A percentile compares a stretch with the other conserved stretches of the same genome.
These are phyloP conservation scores for Actinostola sp. DNA, from an alignment of 92 coral and sea anemone genomes.

Conservation along the genomic window DNA sequence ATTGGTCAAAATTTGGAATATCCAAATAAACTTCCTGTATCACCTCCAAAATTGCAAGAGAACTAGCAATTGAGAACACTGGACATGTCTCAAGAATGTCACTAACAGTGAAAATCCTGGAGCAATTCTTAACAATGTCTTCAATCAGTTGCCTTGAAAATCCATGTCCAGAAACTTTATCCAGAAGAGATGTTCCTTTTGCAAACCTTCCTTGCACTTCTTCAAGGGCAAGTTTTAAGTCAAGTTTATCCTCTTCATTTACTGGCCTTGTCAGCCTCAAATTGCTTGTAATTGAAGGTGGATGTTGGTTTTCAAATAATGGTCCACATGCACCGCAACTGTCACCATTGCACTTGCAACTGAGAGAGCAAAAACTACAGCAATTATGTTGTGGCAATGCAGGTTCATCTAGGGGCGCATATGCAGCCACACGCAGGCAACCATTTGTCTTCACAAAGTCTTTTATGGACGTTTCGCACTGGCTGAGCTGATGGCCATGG, in stretches of 20 bases:
- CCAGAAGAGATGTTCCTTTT: too few species aligned
- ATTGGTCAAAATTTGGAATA: not conserved
- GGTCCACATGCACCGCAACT: slow-evolving; percentile 4
- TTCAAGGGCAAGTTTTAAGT: slow-evolving; percentile 31
- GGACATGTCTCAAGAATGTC: too few species aligned
- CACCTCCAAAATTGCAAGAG: not conserved
- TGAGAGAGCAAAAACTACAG: slow-evolving; percentile 40
- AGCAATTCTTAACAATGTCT: slow-evolving; percentile 30
- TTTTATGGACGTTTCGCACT: slow-evolving; percentile 53
- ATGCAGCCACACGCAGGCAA: slow-evolving; percentile 60
- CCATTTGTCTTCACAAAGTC: slow-evolving; percentile 65
- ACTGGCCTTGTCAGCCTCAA: slow-evolving; percentile 16
- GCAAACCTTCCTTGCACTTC: too few species aligned
- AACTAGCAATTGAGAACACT: too few species aligned
- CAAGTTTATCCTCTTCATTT: slow-evolving; percentile 31
- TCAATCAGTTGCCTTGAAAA: slow-evolving; percentile 50
- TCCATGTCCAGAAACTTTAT: slow-evolving; percentile 51
- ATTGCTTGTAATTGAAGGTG: not conserved
- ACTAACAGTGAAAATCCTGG: slow-evolving; percentile 38
- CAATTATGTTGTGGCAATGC: slow-evolving; percentile 53
- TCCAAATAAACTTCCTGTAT: not conserved
- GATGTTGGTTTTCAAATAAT: not conserved
- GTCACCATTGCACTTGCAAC: slow-evolving; percentile 52
- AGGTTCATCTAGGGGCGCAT: slow-evolving; percentile 46
- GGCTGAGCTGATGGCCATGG: slow-evolving; percentile 65